Percentiles rank a stretch among this genome's conserved stretches.
Evolutionary conservation across 1,140 invertebrate genomes (phyloP).

Genomic region (Oryzaephilus surinamensis): DNA sequence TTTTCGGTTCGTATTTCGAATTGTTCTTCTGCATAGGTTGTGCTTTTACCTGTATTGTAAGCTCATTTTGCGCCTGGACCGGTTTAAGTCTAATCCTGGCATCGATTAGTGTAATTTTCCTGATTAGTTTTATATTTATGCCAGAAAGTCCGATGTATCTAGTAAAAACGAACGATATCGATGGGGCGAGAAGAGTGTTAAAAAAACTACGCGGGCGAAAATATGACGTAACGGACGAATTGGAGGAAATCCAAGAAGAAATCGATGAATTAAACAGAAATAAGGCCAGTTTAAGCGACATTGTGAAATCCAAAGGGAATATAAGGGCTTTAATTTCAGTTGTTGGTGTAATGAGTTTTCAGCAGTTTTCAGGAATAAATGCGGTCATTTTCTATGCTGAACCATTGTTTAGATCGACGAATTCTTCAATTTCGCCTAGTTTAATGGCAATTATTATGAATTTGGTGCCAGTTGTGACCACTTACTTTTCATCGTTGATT

Average conservation of each 20-base stretch:
- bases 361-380: conserved; percentile 5
- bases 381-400: conserved; percentile 37
- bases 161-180: too few species aligned
- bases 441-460: too few species aligned
- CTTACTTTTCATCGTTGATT: neutral
- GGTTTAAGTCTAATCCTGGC: neutral
- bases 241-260: neutral
- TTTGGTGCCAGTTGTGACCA: too few species aligned
- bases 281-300: too few species aligned
- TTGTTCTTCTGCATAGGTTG: neutral
- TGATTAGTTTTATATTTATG: neutral
- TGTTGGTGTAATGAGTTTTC: conserved; percentile 6
- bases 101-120: neutral
- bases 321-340: neutral
- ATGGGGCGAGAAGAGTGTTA: too few species aligned
- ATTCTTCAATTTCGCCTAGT: conserved; percentile 42
- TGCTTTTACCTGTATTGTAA: neutral
- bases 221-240: too few species aligned
- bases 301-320: neutral
- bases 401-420: conserved; percentile 54
- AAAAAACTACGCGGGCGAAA: too few species aligned
- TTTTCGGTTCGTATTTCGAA: neutral
- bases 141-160: neutral
- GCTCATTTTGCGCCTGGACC: neutral
- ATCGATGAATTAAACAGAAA: neutral